Evolutionary conservation across 1,140 invertebrate species (phyloP).

Genomic region (Drosophila grimshawi): DNA sequence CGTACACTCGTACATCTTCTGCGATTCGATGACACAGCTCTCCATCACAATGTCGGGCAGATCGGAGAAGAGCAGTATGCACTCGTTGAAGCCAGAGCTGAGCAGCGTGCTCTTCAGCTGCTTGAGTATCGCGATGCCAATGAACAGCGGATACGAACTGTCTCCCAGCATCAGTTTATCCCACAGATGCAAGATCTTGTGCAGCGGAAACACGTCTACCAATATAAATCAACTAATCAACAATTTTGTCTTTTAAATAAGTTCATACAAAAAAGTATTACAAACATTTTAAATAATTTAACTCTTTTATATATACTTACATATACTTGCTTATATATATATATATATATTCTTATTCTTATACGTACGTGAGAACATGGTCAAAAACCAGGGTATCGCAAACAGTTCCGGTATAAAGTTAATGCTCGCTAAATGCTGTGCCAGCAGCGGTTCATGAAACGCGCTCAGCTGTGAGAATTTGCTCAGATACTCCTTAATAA

Average conservation of each 20-base stretch:
- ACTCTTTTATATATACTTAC: no score
- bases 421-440: conserved; percentile 96
- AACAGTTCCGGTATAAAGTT: conserved; percentile 99
- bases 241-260: background rate
- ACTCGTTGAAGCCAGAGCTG: conserved; percentile 97
- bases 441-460: conserved; percentile 97
- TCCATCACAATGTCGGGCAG: conserved; percentile 99
- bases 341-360: background rate
- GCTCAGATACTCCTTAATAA: conserved; percentile 98
- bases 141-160: conserved; percentile 96
- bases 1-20: conserved; percentile 93
- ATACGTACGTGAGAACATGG: conserved; percentile 99
- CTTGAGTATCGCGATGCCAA: conserved; percentile 96
- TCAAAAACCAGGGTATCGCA: conserved; percentile 99
- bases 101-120: conserved; percentile 94
- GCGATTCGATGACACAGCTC: conserved; percentile 94
- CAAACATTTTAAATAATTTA: no score
- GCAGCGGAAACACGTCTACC: conserved; percentile 97
- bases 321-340: no score
- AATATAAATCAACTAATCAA: conserved; percentile 1
- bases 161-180: conserved; percentile 97
- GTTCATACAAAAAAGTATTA: background rate
- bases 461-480: conserved; percentile 98
- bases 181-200: conserved; percentile 99
- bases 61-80: conserved; percentile 98